A percentile compares a stretch with the other conserved stretches of the same genome.
phyloP scores from a whole-genome alignment of 2,797 vertebrate species.

The Picus viridis region DNA sequence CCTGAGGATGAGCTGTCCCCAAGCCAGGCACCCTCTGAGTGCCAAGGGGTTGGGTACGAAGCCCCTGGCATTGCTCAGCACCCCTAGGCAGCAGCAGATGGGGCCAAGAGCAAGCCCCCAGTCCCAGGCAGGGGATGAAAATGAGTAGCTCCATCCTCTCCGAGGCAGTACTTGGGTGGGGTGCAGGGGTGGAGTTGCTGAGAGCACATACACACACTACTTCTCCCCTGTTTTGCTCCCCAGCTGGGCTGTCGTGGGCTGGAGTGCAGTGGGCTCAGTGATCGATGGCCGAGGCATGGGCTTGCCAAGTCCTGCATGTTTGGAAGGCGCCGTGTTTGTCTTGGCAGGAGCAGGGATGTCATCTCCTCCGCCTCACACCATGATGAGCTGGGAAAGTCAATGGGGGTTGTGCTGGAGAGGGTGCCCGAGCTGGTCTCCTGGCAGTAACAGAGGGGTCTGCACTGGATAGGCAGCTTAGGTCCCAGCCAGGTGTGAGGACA shows the following conservation, averaged over 20 bases:
- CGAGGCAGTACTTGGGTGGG: accelerated
- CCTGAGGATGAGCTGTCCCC: background rate
- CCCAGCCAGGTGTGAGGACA: accelerated
- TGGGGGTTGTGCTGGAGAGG: background rate
- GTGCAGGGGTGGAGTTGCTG: background rate
- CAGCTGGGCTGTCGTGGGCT: background rate
- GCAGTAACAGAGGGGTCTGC: background rate
- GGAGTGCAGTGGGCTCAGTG: background rate
- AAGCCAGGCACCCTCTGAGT: accelerated
- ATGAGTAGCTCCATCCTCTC: background rate
- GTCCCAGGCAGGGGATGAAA: accelerated
- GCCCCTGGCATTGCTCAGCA: no score
- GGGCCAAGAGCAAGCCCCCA: background rate
- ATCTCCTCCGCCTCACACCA: slow-evolving; percentile 20
- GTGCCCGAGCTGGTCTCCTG: background rate
- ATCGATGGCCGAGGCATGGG: slow-evolving; percentile 32
- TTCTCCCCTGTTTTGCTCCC: background rate
- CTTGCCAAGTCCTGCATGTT: slow-evolving; percentile 61
- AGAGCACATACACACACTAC: background rate
- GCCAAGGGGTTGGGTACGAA: accelerated
- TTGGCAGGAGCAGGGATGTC: slow-evolving; percentile 60
- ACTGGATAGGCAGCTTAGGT: background rate
- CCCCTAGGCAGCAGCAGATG: accelerated
- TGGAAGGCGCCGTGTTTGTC: slow-evolving; percentile 62
- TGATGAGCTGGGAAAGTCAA: slow-evolving; percentile 52